phyloP scores from a whole-genome alignment of 1,140 invertebrate genomes.

The Harpegnathos saltator region DNA sequence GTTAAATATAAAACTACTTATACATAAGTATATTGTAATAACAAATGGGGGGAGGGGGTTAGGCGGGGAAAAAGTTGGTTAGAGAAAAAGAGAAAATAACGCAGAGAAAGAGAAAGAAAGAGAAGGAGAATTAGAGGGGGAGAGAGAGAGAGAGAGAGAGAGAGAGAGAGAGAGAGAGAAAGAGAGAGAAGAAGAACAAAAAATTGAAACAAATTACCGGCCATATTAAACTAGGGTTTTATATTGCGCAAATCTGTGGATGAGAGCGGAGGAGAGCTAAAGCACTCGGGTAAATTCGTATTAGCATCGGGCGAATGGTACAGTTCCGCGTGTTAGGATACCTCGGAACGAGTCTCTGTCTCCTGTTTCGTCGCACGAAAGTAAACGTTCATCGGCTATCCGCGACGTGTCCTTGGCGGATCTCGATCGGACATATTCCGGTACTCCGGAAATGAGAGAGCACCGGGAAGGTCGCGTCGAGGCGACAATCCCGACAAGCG shows the following conservation, averaged over 20 bases:
- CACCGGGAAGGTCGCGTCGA: no score
- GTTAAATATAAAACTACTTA: slow-evolving; percentile 77
- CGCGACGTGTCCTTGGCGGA: slow-evolving; percentile 4
- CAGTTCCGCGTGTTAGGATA: slow-evolving; percentile 33
- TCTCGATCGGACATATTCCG: neutral
- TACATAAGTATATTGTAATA: slow-evolving; percentile 59
- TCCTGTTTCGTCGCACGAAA: slow-evolving; percentile 9
- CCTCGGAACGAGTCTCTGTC: slow-evolving; percentile 46
- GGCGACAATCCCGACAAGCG: slow-evolving; percentile 13
- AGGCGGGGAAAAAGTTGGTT: neutral
- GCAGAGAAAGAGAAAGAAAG: neutral
- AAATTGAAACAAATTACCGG: slow-evolving; percentile 82
- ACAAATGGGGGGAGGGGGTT: neutral
- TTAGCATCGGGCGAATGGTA: slow-evolving; percentile 53
- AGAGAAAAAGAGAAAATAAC: neutral
- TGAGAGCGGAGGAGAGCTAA: slow-evolving; percentile 45
- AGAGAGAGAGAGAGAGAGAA: neutral
- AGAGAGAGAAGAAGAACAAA: slow-evolving; percentile 42
- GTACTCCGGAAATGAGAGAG: neutral
- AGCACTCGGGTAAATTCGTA: slow-evolving; percentile 50
- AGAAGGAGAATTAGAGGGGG: neutral
- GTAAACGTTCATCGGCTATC: neutral
- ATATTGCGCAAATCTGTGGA: slow-evolving; percentile 76
- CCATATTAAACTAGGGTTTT: slow-evolving; percentile 84
- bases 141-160: neutral